phyloP scores from a whole-genome alignment of 2,113 vertebrate species.

The Catagonus wagneri region DNA sequence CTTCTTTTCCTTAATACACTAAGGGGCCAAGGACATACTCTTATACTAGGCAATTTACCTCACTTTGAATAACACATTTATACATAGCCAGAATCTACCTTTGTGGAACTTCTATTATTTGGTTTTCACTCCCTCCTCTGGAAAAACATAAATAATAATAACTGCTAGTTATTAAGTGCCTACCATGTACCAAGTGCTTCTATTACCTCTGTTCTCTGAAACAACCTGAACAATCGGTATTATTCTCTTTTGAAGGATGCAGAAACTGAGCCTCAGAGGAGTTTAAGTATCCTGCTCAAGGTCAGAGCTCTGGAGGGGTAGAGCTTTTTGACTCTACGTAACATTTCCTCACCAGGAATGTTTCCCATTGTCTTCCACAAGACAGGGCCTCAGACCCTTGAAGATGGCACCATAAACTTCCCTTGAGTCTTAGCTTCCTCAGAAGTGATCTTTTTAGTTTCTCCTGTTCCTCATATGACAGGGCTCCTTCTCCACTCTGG shows the following conservation, averaged over 20 bases:
- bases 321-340: not conserved
- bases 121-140: slow-evolving; percentile 2
- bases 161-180: not conserved
- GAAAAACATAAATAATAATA: slow-evolving; percentile 22
- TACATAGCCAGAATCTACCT: not conserved
- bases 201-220: not conserved
- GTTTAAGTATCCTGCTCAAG: not conserved
- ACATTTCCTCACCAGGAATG: not conserved
- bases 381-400: not conserved
- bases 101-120: not conserved
- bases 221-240: not conserved
- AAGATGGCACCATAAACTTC: not conserved
- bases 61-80: not conserved
- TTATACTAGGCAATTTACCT: not conserved
- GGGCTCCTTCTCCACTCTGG: not conserved
- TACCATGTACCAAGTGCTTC: not conserved
- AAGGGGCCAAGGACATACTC: not conserved
- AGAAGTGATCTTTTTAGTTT: not conserved
- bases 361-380: not conserved
- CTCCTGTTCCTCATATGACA: not conserved
- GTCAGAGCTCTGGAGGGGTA: not conserved
- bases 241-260: not conserved
- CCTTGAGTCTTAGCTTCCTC: not conserved
- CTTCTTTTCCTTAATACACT: not conserved
- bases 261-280: not conserved